Percentiles rank a stretch among this genome's conserved stretches.
These are phyloP conservation scores for Amaurobius ferox DNA, from an alignment of 2,888 invertebrate species.

Conservation along the genomic window DNA sequence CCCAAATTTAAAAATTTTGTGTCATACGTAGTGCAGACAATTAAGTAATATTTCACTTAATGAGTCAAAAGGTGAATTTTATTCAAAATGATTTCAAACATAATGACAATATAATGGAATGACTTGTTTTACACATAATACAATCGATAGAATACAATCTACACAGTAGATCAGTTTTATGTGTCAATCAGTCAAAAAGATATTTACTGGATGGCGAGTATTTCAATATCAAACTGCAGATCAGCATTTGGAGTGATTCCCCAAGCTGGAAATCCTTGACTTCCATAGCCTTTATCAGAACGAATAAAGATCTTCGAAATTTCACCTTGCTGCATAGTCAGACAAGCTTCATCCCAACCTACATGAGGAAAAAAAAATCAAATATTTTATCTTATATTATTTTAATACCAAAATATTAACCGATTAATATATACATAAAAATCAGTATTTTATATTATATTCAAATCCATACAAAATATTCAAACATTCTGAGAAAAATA, in stretches of 20 bases:
- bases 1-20: too few relatives aligned
- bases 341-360: constrained; percentile 71
- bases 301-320: constrained; percentile 52
- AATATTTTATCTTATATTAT: too few relatives aligned
- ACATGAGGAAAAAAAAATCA: too few relatives aligned
- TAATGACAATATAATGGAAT: not conserved
- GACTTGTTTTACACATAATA: not conserved
- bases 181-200: too few relatives aligned
- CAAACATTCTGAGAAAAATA: too few relatives aligned
- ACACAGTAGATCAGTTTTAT: constrained; percentile 16
- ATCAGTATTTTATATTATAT: too few relatives aligned
- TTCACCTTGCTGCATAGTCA: constrained; percentile 63
- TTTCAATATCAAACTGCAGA: constrained; percentile 62
- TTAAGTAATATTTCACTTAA: too few relatives aligned
- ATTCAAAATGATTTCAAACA: not conserved
- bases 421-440: too few relatives aligned
- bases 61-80: not conserved
- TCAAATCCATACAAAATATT: too few relatives aligned
- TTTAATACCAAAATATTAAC: too few relatives aligned
- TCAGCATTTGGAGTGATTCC: constrained; percentile 68
- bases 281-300: constrained; percentile 69
- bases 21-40: too few relatives aligned
- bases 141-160: constrained; percentile 7
- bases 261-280: constrained; percentile 64
- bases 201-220: constrained; percentile 50